Percentiles rank a stretch among this genome's conserved stretches.
phyloP scores from a whole-genome alignment of 2,888 invertebrate species.

The Lepidocyrtinus sp. region DNA sequence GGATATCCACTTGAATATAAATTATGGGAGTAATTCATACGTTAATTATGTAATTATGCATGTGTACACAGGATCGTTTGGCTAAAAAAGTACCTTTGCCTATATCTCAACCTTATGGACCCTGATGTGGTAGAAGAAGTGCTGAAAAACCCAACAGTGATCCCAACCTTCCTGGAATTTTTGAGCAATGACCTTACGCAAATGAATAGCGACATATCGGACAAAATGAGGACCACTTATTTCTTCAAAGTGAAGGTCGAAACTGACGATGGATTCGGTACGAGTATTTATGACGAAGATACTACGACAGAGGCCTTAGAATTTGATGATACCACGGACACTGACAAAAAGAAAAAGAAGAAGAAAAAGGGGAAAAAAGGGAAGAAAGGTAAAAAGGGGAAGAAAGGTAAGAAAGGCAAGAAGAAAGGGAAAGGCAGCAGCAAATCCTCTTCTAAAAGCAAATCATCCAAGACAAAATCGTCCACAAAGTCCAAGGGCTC shows the following conservation, averaged over 20 bases:
- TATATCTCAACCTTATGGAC: constrained; percentile 77
- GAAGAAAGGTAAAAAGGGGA: constrained; percentile 28
- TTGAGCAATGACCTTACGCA: constrained; percentile 48
- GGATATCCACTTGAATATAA: not conserved
- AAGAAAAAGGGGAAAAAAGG: constrained; percentile 52
- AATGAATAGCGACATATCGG: constrained; percentile 45
- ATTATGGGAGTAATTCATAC: not conserved
- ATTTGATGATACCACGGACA: constrained; percentile 51
- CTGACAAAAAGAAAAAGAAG: constrained; percentile 52
- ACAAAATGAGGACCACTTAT: constrained; percentile 52
- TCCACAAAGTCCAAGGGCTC: constrained; percentile 38
- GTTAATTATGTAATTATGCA: too few species aligned
- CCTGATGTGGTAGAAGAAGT: constrained; percentile 77
- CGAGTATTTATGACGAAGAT: constrained; percentile 25
- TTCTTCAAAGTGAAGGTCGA: constrained; percentile 63
- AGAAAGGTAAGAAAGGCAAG: constrained; percentile 20
- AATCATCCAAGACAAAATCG: constrained; percentile 38
- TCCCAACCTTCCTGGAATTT: constrained; percentile 69
- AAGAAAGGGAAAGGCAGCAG: constrained; percentile 40
- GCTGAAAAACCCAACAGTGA: constrained; percentile 75
- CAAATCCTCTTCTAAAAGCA: constrained; percentile 47
- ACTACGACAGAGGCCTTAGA: constrained; percentile 37
- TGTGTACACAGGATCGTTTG: constrained; percentile 75
- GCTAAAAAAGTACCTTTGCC: constrained; percentile 79
- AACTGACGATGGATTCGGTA: constrained; percentile 45